Conservation (phyloP, 2,797 vertebrate genomes). For the Chelmon rostratus region DNA sequence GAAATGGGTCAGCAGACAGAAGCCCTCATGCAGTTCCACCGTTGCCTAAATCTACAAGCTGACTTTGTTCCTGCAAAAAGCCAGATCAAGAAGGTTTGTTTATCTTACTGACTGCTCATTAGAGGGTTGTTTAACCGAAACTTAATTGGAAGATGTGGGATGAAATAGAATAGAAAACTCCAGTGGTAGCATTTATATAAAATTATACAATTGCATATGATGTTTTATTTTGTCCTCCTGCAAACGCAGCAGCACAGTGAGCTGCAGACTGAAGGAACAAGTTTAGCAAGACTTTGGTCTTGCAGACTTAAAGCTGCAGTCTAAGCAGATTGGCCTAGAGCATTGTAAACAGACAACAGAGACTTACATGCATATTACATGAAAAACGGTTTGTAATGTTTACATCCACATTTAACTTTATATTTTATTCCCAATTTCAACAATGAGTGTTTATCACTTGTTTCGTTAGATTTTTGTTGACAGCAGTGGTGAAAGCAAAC, state of each 20-base stretch:
- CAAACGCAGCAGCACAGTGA: neutral
- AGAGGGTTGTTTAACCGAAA: neutral
- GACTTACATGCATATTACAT: no score
- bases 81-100: conserved; percentile 88
- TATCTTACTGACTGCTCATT: neutral
- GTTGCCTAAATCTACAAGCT: conserved; percentile 87
- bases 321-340: neutral
- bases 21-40: conserved; percentile 88
- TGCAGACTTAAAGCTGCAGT: neutral
- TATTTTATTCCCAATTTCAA: no score
- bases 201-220: neutral
- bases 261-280: neutral
- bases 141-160: neutral
- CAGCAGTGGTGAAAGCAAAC: neutral
- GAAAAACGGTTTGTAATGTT: no score
- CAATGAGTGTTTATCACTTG: no score
- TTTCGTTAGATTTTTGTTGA: no score
- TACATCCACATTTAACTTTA: no score
- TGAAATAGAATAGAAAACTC: neutral
- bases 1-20: conserved; percentile 88
- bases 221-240: neutral
- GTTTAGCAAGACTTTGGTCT: neutral
- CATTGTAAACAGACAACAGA: neutral
- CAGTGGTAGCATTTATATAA: neutral
- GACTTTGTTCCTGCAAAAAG: conserved; percentile 84